Conservation (phyloP, 2,888 invertebrate genomes). For the Empis stercorea region DNA sequence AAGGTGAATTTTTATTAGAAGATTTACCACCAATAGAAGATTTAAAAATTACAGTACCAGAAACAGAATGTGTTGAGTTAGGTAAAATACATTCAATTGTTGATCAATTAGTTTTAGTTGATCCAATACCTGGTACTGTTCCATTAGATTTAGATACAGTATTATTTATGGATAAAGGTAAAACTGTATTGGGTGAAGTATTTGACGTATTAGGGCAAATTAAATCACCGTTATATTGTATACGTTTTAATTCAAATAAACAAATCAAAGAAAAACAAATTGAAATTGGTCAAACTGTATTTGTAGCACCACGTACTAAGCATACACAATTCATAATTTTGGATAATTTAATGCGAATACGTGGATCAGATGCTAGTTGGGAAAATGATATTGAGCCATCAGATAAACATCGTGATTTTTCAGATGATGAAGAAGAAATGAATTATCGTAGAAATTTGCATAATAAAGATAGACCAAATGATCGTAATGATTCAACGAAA, state of each 20-base stretch:
- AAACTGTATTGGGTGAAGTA: slow-evolving; percentile 54
- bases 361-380: slow-evolving; percentile 85
- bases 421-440: slow-evolving; percentile 79
- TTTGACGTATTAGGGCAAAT: slow-evolving; percentile 90
- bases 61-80: slow-evolving; percentile 58
- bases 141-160: slow-evolving; percentile 78
- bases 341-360: slow-evolving; percentile 55
- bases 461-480: slow-evolving; percentile 24
- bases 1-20: slow-evolving; percentile 39
- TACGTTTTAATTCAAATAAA: slow-evolving; percentile 72
- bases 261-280: slow-evolving; percentile 60
- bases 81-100: slow-evolving; percentile 60
- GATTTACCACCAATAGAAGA: slow-evolving; percentile 74
- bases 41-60: slow-evolving; percentile 62
- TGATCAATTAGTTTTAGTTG: slow-evolving; percentile 64
- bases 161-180: slow-evolving; percentile 69
- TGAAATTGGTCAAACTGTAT: slow-evolving; percentile 57
- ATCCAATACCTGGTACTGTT: slow-evolving; percentile 55
- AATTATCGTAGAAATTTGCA: slow-evolving; percentile 36
- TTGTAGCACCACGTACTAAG: slow-evolving; percentile 64
- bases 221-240: slow-evolving; percentile 69
- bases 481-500: slow-evolving; percentile 8
- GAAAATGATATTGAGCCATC: slow-evolving; percentile 72
- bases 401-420: slow-evolving; percentile 56
- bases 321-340: slow-evolving; percentile 68